Percentiles rank a stretch among this genome's conserved stretches.
Evolutionary conservation across 2,888 invertebrate genomes (phyloP).

Genomic region (Morinoia aosen): DNA sequence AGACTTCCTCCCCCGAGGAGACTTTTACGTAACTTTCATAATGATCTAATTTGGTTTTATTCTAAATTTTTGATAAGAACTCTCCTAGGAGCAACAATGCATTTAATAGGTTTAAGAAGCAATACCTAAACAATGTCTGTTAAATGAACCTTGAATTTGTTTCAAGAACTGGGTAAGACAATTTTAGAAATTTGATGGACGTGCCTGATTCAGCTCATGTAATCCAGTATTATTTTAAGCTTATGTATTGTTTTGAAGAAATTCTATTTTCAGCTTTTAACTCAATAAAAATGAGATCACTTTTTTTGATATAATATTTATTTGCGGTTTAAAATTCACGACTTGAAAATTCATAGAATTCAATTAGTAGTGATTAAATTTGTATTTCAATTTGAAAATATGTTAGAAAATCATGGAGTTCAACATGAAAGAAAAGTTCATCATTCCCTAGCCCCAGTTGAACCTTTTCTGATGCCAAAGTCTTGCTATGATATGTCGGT

Average conservation of each 20-base stretch:
- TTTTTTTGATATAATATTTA: not conserved
- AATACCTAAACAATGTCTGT: not conserved
- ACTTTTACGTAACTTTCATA: not conserved
- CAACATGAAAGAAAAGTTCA: not conserved
- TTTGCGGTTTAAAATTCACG: not conserved
- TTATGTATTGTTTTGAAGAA: not conserved
- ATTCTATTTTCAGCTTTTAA: not conserved
- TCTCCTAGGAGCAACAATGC: not conserved
- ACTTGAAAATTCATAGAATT: not conserved
- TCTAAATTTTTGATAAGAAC: not conserved
- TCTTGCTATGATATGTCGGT: not conserved
- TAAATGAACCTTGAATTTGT: not conserved
- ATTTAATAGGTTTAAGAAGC: constrained; percentile 15
- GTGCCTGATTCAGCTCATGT: not conserved
- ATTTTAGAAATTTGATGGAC: not conserved
- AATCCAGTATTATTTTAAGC: not conserved
- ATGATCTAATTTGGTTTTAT: not conserved
- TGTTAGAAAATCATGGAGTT: not conserved
- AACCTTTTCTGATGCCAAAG: not conserved
- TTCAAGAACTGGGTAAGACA: not conserved
- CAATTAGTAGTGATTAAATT: not conserved
- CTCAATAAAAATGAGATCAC: not conserved
- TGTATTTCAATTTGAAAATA: not conserved
- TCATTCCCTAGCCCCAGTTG: not conserved
- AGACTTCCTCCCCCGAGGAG: not conserved